These are phyloP conservation scores for Drymonia ruficornis DNA, from an alignment of 2,888 invertebrate genomes.

Conservation along the genomic window DNA sequence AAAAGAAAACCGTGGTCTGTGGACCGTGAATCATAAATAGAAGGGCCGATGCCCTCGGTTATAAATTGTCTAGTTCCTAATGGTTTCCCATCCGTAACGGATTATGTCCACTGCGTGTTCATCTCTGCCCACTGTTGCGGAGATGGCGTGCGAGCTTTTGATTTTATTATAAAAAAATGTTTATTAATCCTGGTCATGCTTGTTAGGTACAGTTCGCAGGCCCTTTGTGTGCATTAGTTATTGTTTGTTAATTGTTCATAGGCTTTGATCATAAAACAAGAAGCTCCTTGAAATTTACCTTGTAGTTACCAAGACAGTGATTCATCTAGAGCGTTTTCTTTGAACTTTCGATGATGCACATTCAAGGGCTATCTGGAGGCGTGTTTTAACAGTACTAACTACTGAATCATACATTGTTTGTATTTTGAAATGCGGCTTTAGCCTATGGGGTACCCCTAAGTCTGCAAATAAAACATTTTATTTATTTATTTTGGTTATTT, in stretches of 20 bases:
- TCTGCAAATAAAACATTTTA: no score
- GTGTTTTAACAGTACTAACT: neutral
- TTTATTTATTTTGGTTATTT: no score
- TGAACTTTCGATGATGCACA: neutral
- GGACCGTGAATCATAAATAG: slow-evolving; percentile 60
- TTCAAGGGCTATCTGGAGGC: neutral
- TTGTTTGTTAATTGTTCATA: neutral
- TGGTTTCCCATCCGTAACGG: slow-evolving; percentile 53
- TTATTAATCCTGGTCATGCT: neutral
- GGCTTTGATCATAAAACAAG: neutral
- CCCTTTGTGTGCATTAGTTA: neutral
- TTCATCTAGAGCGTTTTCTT: neutral
- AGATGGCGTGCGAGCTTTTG: slow-evolving; percentile 20
- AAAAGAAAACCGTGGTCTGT: slow-evolving; percentile 25
- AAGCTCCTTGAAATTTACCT: neutral
- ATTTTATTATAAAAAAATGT: neutral
- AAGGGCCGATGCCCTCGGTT: slow-evolving; percentile 65
- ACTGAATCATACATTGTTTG: neutral
- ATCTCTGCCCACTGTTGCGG: slow-evolving; percentile 35
- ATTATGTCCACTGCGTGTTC: slow-evolving; percentile 32
- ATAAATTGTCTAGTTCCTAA: slow-evolving; percentile 54
- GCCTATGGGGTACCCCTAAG: no score
- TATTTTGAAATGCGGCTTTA: no score
- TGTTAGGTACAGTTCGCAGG: neutral
- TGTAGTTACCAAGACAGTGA: neutral